Conservation (phyloP, 2,888 invertebrate genomes). For the Luffia ferchaultella region DNA sequence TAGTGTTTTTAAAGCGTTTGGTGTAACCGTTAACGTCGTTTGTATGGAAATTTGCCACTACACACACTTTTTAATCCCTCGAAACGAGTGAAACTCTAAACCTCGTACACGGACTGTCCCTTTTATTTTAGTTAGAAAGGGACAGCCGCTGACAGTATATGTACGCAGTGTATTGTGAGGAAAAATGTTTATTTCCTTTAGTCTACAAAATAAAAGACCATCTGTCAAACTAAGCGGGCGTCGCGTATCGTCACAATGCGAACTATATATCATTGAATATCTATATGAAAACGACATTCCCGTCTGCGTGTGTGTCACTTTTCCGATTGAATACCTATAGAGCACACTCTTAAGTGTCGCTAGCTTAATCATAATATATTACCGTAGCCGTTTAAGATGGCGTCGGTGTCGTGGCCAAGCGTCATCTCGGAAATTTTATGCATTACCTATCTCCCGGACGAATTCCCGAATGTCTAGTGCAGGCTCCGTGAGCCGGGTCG, state of each 20-base stretch:
- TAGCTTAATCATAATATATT: neutral
- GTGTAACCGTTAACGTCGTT: no score
- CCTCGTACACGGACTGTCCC: no score
- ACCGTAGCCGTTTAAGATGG: constrained; percentile 6
- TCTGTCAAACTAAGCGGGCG: neutral
- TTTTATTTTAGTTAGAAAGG: no score
- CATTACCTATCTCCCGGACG: constrained; percentile 16
- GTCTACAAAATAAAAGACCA: neutral
- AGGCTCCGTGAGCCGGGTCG: constrained; percentile 4
- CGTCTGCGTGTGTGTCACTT: constrained; percentile 1
- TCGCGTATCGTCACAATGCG: neutral
- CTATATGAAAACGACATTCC: constrained; percentile 1
- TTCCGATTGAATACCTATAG: neutral
- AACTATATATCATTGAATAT: no score
- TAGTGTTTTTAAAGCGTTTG: no score
- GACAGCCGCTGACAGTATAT: no score
- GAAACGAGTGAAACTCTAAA: no score
- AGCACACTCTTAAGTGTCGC: neutral
- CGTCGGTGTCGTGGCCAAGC: constrained; percentile 1
- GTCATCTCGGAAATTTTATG: constrained; percentile 17
- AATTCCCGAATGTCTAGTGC: constrained; percentile 5
- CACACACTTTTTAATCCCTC: no score
- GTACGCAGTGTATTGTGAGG: neutral
- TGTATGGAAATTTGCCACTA: no score
- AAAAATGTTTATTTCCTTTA: neutral